A percentile compares a stretch with the other conserved stretches of the same genome.
Conservation (phyloP, 2,888 invertebrate genomes). For the Unio delphinus region DNA sequence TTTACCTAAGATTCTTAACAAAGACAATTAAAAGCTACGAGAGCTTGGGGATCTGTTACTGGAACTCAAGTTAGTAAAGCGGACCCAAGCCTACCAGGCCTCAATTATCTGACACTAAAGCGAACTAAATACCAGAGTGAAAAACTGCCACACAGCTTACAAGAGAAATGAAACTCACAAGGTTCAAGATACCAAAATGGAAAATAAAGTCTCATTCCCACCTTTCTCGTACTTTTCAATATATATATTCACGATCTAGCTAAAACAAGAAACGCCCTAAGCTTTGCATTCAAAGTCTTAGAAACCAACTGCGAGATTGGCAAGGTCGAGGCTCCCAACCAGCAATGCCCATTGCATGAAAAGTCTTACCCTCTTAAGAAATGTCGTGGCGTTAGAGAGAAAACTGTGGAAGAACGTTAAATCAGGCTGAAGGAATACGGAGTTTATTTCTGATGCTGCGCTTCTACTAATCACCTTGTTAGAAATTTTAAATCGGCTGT, state of each 20-base stretch:
- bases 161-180: constrained; percentile 16
- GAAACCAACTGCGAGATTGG: too few relatives aligned
- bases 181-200: constrained; percentile 8
- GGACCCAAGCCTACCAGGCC: neutral
- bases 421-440: too few relatives aligned
- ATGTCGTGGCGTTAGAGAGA: too few relatives aligned
- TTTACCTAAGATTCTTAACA: constrained; percentile 6
- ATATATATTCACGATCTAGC: constrained; percentile 13
- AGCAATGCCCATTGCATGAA: too few relatives aligned
- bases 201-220: constrained; percentile 7
- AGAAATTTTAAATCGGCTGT: too few relatives aligned
- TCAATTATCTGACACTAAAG: constrained; percentile 15
- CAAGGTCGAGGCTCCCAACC: too few relatives aligned
- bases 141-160: constrained; percentile 15
- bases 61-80: constrained; percentile 8
- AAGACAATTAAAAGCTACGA: constrained; percentile 3
- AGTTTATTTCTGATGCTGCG: too few relatives aligned
- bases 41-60: constrained; percentile 4
- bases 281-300: neutral
- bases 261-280: constrained; percentile 14
- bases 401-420: too few relatives aligned
- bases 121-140: constrained; percentile 13
- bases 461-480: too few relatives aligned
- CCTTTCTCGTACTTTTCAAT: constrained; percentile 11
- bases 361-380: too few relatives aligned